These are phyloP conservation scores for Drosophila nigrodunni DNA, from an alignment of 1,140 invertebrate species.

Conservation along the genomic window DNA sequence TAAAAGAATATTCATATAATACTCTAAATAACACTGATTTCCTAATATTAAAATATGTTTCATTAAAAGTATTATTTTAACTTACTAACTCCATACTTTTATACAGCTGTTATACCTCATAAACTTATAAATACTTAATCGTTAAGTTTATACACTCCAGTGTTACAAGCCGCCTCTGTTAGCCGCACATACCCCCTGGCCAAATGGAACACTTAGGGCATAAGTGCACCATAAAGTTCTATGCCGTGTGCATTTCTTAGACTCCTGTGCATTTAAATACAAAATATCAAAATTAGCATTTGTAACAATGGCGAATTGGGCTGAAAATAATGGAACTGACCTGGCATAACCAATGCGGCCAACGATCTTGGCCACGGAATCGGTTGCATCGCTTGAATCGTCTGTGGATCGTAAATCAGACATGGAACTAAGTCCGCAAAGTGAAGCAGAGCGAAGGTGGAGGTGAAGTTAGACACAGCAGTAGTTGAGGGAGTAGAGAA, in stretches of 20 bases:
- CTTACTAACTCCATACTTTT: no score
- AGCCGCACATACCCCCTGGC: constrained; percentile 21
- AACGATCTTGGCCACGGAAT: constrained; percentile 69
- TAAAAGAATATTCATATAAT: no score
- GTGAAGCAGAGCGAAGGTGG: neutral
- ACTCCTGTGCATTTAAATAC: constrained; percentile 73
- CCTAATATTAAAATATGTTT: no score
- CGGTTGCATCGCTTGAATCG: constrained; percentile 23
- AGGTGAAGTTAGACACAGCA: neutral
- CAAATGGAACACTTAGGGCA: neutral
- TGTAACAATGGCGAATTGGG: constrained; percentile 83
- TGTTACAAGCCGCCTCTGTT: neutral
- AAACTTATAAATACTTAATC: no score
- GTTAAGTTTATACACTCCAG: no score
- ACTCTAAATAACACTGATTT: no score
- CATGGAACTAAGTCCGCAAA: constrained; percentile 18
- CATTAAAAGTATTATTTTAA: no score
- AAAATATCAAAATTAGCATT: constrained; percentile 83
- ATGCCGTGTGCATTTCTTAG: constrained; percentile 26
- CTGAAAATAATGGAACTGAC: constrained; percentile 80
- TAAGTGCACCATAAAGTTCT: constrained; percentile 19
- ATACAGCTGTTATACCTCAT: no score
- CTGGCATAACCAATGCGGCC: constrained; percentile 62
- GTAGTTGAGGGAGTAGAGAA: neutral
- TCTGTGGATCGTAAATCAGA: constrained; percentile 66